Base-by-base conservation (phyloP, 1,140 invertebrate species). In the Panonychus citri region DNA sequence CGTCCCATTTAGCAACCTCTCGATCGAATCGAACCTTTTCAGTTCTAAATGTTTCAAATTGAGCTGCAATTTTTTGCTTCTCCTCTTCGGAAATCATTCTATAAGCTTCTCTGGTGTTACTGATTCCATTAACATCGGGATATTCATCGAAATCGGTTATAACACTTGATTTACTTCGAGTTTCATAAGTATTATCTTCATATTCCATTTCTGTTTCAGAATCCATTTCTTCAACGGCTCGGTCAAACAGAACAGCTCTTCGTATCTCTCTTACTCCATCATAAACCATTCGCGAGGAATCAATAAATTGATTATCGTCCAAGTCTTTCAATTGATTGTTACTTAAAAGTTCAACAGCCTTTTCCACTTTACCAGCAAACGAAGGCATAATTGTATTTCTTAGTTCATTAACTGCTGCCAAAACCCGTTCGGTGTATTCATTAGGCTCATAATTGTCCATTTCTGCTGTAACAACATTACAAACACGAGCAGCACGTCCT, bases 1-100 rank as follows among this genome's bases (percentile, higher is more conserved):
- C 94, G 67, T 98, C 95, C 95, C 94, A 99, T 71, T 97, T 97
- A 34, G 88, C 89, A 8, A 99, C 93, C 73, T 99, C 95, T 51
- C 82, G 77, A 72, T 98, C 93, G 68, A 99, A 91, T 61, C 91
- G 93, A 59, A 86, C 76, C 71, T 96, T 96, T 69, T 96, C 90
- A 57, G 81, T 80, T 15, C 84, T 77, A 76, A 94, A 94, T 26
- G 62, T 68, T 58, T 71, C 87, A 7, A 93, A 86, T 71, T 98
- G 89, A 67, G 91, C 83, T 26, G 93, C 78, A 69, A 99, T 99
- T 71, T 95, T 91, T 65, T 90, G 83, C 63, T 93, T 91, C 67
- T 96, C 90, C 68, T 97, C 90, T 66, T 96, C 90, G 0, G 91
- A 91, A 79, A 98, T 86, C 65, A 93, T 89, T 39, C 90, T 78